Evolutionary conservation across 2,888 invertebrate genomes (phyloP).

Genomic region (Rhopalosiphum nymphaeae): DNA sequence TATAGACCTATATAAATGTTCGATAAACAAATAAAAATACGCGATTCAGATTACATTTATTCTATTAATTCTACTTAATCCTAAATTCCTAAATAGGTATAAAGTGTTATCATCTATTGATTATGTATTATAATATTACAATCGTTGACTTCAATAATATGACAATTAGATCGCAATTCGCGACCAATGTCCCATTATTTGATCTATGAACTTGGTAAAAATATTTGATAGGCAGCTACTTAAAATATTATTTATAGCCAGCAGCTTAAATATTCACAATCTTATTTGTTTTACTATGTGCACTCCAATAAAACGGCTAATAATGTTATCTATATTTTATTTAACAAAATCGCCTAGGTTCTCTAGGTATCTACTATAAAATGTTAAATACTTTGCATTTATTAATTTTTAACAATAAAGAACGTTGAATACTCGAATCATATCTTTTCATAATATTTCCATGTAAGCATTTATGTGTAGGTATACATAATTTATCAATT

Average conservation of each 20-base stretch:
- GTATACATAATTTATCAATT: neutral
- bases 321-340: neutral
- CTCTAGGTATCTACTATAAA: neutral
- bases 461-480: too few relatives aligned
- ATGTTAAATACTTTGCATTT: neutral
- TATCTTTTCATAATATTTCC: neutral
- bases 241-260: neutral
- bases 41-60: neutral
- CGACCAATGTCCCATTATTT: neutral
- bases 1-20: too few relatives aligned
- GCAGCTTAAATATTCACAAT: neutral
- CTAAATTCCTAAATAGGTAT: neutral
- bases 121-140: neutral
- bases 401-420: neutral
- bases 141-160: neutral
- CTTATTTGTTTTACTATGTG: neutral
- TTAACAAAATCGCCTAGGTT: neutral
- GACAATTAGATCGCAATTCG: neutral
- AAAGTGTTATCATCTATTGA: neutral
- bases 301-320: neutral
- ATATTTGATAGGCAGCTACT: neutral
- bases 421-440: neutral
- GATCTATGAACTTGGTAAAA: neutral
- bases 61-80: neutral
- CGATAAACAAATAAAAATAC: neutral